Percentiles rank a stretch among this genome's conserved stretches.
Conservation (phyloP, 2,797 vertebrate genomes). For the Argentina silus region DNA sequence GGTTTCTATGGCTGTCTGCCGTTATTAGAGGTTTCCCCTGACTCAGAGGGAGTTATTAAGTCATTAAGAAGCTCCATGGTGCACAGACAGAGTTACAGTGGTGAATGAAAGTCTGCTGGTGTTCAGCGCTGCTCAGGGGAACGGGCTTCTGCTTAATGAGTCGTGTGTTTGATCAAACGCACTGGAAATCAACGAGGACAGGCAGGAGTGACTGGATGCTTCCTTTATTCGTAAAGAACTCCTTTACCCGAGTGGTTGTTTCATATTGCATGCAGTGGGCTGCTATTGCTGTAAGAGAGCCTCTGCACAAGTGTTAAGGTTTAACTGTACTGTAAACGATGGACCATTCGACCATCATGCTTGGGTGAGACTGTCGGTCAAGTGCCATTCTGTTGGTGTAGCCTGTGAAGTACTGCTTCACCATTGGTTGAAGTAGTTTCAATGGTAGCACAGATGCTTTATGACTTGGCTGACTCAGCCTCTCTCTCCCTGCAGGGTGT, state of each 20-base stretch:
- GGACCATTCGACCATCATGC: no score
- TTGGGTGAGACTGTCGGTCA: no score
- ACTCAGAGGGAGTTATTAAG: neutral
- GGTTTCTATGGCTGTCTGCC: neutral
- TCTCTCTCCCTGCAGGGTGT: slow-evolving; percentile 75
- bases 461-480: neutral
- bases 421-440: no score
- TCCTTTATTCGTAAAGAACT: neutral
- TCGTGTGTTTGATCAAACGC: neutral
- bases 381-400: no score
- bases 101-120: neutral
- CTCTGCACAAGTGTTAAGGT: no score
- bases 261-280: neutral
- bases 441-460: neutral
- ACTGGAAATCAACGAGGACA: neutral
- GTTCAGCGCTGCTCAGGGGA: neutral
- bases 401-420: no score
- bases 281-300: neutral
- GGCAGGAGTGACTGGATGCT: neutral
- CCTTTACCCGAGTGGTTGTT: neutral
- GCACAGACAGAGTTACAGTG: neutral
- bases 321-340: no score
- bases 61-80: neutral
- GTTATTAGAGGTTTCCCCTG: neutral
- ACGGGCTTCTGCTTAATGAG: neutral